Percentiles rank a stretch among this genome's conserved stretches.
phyloP scores from a whole-genome alignment of 2,888 invertebrate genomes.

The Galerucella nymphaeae region DNA sequence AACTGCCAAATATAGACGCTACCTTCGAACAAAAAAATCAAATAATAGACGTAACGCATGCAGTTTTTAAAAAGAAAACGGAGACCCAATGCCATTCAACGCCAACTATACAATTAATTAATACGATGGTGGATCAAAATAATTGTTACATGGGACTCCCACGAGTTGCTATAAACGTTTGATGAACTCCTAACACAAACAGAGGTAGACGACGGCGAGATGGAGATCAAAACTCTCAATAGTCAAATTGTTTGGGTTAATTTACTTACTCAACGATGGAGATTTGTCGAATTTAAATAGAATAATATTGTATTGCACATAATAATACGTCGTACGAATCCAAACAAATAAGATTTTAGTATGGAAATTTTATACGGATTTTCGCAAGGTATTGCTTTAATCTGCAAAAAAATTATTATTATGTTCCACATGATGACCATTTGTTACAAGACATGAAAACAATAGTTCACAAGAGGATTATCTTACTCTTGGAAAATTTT shows the following conservation, averaged over 20 bases:
- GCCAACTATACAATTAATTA: slow-evolving; percentile 27
- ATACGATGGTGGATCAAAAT: slow-evolving; percentile 24
- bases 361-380: too few relatives aligned
- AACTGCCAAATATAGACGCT: background rate
- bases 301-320: too few relatives aligned
- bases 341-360: too few relatives aligned
- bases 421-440: too few relatives aligned
- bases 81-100: slow-evolving; percentile 10
- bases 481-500: too few relatives aligned
- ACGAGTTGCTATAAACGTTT: slow-evolving; percentile 10
- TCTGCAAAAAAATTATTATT: too few relatives aligned
- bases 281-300: too few relatives aligned
- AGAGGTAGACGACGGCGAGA: background rate
- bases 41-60: slow-evolving; percentile 18
- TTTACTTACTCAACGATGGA: too few relatives aligned
- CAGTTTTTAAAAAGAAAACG: background rate
- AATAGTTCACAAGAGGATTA: too few relatives aligned
- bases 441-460: too few relatives aligned
- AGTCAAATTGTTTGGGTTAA: background rate
- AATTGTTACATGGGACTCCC: slow-evolving; percentile 7
- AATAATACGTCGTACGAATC: too few relatives aligned
- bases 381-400: too few relatives aligned
- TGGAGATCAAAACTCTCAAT: background rate
- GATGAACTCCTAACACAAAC: background rate
- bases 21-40: slow-evolving; percentile 11